Evolutionary conservation across 2,888 invertebrate genomes (phyloP).

Genomic region (Heliconius hortense): DNA sequence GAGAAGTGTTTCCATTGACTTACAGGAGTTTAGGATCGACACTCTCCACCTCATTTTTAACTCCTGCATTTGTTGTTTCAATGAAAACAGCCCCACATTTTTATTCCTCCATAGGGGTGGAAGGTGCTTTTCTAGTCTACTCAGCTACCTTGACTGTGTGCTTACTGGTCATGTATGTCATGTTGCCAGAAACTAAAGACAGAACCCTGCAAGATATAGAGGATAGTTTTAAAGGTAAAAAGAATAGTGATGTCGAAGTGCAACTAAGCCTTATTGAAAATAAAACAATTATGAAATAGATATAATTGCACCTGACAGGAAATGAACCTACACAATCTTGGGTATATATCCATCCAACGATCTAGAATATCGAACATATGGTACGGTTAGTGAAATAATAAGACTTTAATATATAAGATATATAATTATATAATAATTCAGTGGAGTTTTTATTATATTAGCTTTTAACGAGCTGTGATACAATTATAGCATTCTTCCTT

Average conservation of each 20-base stretch:
- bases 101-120: constrained; percentile 70
- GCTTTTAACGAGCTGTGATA: constrained; percentile 22
- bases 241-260: constrained; percentile 59
- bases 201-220: constrained; percentile 75
- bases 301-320: not conserved
- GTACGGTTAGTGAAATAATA: not conserved
- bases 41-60: constrained; percentile 71
- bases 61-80: constrained; percentile 71
- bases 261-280: constrained; percentile 63
- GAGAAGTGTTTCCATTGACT: constrained; percentile 74
- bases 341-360: not conserved
- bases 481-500: constrained; percentile 11
- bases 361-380: not conserved
- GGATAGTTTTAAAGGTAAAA: constrained; percentile 71
- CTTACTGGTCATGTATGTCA: constrained; percentile 61
- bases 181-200: constrained; percentile 76
- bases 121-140: constrained; percentile 74
- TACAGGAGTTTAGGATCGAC: constrained; percentile 76
- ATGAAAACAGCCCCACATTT: constrained; percentile 78
- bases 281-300: constrained; percentile 12
- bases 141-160: constrained; percentile 66
- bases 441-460: not conserved
- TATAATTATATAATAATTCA: constrained; percentile 9
- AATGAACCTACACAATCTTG: not conserved
- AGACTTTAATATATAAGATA: not conserved